Evolutionary conservation across 2,113 vertebrate genomes (phyloP).

Genomic region (Seriola quinqueradiata): DNA sequence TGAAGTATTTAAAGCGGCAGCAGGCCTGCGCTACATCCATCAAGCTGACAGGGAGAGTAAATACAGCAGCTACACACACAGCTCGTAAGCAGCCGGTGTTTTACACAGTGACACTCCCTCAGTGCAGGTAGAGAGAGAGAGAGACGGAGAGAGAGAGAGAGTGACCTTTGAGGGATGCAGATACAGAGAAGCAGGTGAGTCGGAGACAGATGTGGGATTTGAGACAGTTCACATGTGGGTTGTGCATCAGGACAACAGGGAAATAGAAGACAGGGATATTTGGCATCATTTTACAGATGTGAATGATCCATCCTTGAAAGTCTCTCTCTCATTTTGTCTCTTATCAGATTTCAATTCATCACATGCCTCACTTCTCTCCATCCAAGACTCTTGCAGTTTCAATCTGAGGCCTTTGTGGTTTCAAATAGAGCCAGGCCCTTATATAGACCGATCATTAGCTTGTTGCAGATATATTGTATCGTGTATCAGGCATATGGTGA

Average conservation of each 20-base stretch:
- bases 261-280: neutral
- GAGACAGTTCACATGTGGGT: neutral
- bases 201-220: neutral
- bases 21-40: slow-evolving; percentile 40
- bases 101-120: neutral
- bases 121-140: neutral
- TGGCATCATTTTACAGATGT: neutral
- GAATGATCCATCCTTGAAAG: neutral
- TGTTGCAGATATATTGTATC: too few species aligned
- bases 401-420: too few species aligned
- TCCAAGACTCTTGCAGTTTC: too few species aligned
- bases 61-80: slow-evolving; percentile 27
- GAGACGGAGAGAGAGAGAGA: neutral
- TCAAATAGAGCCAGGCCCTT: too few species aligned
- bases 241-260: neutral
- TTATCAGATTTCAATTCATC: too few species aligned
- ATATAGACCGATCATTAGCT: too few species aligned
- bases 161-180: neutral
- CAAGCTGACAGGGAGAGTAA: slow-evolving; percentile 48
- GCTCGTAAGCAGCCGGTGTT: slow-evolving; percentile 20
- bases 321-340: too few species aligned
- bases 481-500: too few species aligned
- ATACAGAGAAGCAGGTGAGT: neutral
- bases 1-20: slow-evolving; percentile 54
- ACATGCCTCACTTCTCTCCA: too few species aligned